Evolutionary conservation across 2,797 vertebrate species (phyloP), one percentile per base, ranked within the genome.

Genomic region (Siniperca undulata): DNA sequence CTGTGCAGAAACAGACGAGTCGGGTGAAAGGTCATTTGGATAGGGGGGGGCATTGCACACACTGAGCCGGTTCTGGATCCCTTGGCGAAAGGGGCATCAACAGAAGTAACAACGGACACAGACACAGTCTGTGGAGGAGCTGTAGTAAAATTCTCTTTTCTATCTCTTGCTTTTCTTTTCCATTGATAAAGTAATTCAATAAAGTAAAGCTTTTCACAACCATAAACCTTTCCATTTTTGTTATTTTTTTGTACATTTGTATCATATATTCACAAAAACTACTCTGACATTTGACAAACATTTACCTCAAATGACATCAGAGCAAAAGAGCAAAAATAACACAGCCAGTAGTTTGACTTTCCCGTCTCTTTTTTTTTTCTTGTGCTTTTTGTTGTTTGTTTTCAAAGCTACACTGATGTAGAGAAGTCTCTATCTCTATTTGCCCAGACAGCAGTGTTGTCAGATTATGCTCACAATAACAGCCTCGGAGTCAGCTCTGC

Each of bases 261-360:
- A 80, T 93, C 87, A 92, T 94, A 94, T 94, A 95, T 90, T 94
- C 94, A 94, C 95, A 95, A 94, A 92, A 95, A 95, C 90, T 94
- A 96, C 94, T 93, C 89, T 92, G 93, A 96, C 95, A 92, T 94
- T 94, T 93, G 94, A 96, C 95, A 94, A 94, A 96, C 95, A 96
- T 93, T 93, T 94, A 96, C 91, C 88, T 95, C 92, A 94, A 95
- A 89, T 95, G 94, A 96, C 95, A 93, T 91, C 90, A 94, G 95
- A 94, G 88, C 84, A 93, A 94, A 91, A 89, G 61, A 91, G 80
- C 84, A 81, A 93, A 91, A 88, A 90, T 64, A 92, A 93, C 81
- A 93, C 87, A 90, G 89, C 87, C 91, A 87, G 83, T 82, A 90
- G 83, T 90, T 92, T 82, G 50, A 79, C 79, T 88, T 86, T 77